These are phyloP conservation scores for Brienomyrus brachyistius DNA, from an alignment of 2,113 vertebrate species.

Conservation along the genomic window DNA sequence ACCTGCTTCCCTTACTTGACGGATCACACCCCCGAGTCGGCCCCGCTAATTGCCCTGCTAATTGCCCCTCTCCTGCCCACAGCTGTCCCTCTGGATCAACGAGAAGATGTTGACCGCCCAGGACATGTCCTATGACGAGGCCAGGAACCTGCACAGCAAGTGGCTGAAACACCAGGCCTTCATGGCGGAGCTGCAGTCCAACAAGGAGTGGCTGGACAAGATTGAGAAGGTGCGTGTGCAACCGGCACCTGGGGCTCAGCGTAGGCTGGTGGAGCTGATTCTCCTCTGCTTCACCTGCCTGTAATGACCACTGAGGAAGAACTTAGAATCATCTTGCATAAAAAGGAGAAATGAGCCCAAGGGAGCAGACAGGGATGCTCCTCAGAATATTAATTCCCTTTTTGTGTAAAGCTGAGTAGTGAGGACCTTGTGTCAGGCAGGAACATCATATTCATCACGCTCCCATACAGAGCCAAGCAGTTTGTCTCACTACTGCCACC, in stretches of 20 bases:
- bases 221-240: constrained; percentile 76
- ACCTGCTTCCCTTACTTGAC: background rate
- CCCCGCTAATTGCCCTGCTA: background rate
- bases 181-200: constrained; percentile 87
- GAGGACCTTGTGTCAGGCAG: background rate
- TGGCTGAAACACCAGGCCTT: constrained; percentile 86
- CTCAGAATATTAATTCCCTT: background rate
- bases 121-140: constrained; percentile 97
- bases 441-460: background rate
- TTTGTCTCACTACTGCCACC: background rate
- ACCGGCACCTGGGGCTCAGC: background rate
- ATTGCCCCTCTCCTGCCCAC: constrained; percentile 25
- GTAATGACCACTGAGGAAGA: background rate
- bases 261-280: background rate
- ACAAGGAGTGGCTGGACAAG: constrained; percentile 99
- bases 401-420: background rate
- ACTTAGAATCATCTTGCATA: background rate
- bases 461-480: background rate
- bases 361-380: background rate
- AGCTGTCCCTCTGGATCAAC: constrained; percentile 96
- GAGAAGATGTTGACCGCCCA: constrained; percentile 99
- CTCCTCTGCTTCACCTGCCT: background rate
- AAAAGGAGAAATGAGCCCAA: background rate
- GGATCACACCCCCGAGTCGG: background rate
- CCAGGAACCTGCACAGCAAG: constrained; percentile 91